A percentile compares a stretch with the other conserved stretches of the same genome.
Conservation (phyloP, 2,113 vertebrate genomes). For the Trogon surrucura region DNA sequence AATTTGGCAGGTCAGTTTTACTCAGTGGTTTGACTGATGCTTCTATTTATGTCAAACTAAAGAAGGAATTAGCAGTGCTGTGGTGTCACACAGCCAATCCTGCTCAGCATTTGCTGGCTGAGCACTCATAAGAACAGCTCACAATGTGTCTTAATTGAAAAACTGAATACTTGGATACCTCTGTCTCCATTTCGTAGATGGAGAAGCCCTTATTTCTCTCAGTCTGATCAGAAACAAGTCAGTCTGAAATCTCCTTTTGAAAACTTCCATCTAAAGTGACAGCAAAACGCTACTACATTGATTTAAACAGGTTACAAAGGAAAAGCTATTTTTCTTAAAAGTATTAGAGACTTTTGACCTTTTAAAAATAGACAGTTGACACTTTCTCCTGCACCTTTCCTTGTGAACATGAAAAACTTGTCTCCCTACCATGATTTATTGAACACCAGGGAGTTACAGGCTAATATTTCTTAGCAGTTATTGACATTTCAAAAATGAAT, state of each 20-base stretch:
- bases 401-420: slow-evolving; percentile 44
- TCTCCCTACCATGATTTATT: slow-evolving; percentile 32
- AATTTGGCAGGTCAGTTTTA: background rate
- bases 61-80: background rate
- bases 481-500: slow-evolving; percentile 41
- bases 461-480: slow-evolving; percentile 36
- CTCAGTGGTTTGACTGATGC: background rate
- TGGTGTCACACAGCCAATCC: background rate
- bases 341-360: slow-evolving; percentile 55
- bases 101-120: background rate
- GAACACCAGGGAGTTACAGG: background rate
- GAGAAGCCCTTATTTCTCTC: background rate
- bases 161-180: background rate
- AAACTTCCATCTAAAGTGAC: background rate
- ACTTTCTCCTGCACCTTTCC: slow-evolving; percentile 9
- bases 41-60: background rate
- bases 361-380: slow-evolving; percentile 55
- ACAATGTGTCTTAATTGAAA: background rate
- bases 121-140: background rate
- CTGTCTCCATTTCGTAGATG: background rate
- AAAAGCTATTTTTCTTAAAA: slow-evolving; percentile 49
- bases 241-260: background rate
- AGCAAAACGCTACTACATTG: slow-evolving; percentile 22
- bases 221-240: background rate
- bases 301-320: slow-evolving; percentile 46